Evolutionary conservation across 2,888 invertebrate genomes (phyloP).

Genomic region (Tetranychus truncatus): DNA sequence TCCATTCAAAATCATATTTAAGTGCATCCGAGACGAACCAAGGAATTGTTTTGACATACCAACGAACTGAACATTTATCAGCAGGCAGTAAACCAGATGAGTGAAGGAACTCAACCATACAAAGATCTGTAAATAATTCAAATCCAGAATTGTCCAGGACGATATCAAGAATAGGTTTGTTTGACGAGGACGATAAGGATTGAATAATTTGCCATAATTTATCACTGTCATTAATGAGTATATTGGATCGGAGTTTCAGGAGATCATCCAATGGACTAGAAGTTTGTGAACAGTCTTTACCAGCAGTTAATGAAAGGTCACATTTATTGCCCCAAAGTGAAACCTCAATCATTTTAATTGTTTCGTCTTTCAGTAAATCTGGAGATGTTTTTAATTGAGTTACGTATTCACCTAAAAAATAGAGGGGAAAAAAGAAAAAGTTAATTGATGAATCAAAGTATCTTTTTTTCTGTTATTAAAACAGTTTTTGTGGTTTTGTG

Average conservation of each 20-base stretch:
- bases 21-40: conserved; percentile 92
- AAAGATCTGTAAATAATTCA: conserved; percentile 73
- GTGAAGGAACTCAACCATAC: conserved; percentile 61
- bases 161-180: conserved; percentile 33
- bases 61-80: conserved; percentile 42
- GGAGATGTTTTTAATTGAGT: background rate
- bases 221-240: conserved; percentile 43
- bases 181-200: background rate
- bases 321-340: conserved; percentile 88
- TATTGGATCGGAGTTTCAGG: conserved; percentile 39
- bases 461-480: background rate
- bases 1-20: conserved; percentile 51
- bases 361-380: background rate
- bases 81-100: conserved; percentile 38
- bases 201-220: background rate
- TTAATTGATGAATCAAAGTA: background rate
- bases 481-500: too few species aligned
- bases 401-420: conserved; percentile 9
- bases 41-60: conserved; percentile 70
- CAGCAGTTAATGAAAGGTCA: conserved; percentile 68
- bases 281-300: conserved; percentile 42
- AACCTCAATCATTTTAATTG: conserved; percentile 24
- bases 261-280: conserved; percentile 42
- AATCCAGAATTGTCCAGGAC: conserved; percentile 85
- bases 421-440: background rate